Evolutionary conservation across 2,113 vertebrate species (phyloP).

Genomic region (Paralichthys olivaceus): DNA sequence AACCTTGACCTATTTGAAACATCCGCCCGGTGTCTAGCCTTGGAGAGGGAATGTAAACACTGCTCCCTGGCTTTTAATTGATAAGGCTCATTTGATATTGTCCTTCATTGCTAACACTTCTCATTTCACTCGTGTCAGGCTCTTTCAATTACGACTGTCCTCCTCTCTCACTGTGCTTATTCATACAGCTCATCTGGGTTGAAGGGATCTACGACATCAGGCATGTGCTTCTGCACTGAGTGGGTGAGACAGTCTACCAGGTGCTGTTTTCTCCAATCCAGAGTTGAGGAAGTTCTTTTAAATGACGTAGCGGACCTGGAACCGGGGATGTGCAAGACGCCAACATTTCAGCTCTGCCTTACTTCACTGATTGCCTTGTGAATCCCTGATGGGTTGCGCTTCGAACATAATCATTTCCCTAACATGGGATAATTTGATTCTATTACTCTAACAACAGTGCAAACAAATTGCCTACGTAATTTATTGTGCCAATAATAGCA

Average conservation of each 20-base stretch:
- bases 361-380: slow-evolving; percentile 78
- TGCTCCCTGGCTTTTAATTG: slow-evolving; percentile 67
- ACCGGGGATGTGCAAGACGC: slow-evolving; percentile 56
- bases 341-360: slow-evolving; percentile 74
- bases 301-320: slow-evolving; percentile 69
- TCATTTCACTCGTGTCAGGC: slow-evolving; percentile 45
- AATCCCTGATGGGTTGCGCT: slow-evolving; percentile 76
- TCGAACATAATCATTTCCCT: slow-evolving; percentile 79
- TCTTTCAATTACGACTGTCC: slow-evolving; percentile 54
- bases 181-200: slow-evolving; percentile 12
- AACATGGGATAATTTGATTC: slow-evolving; percentile 79
- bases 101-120: slow-evolving; percentile 66
- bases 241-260: slow-evolving; percentile 16
- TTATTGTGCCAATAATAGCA: slow-evolving; percentile 79
- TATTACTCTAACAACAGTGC: slow-evolving; percentile 80
- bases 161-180: slow-evolving; percentile 32
- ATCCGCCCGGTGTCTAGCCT: slow-evolving; percentile 60
- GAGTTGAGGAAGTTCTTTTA: slow-evolving; percentile 50
- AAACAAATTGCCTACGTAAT: slow-evolving; percentile 80
- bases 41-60: slow-evolving; percentile 71
- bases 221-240: slow-evolving; percentile 8
- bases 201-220: slow-evolving; percentile 1
- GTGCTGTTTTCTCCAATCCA: slow-evolving; percentile 13
- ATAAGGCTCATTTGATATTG: slow-evolving; percentile 77
- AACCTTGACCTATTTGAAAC: slow-evolving; percentile 83